Percentiles rank a stretch among this genome's conserved stretches.
Conservation (phyloP, 2,113 vertebrate genomes). For the Xerus inauris region DNA sequence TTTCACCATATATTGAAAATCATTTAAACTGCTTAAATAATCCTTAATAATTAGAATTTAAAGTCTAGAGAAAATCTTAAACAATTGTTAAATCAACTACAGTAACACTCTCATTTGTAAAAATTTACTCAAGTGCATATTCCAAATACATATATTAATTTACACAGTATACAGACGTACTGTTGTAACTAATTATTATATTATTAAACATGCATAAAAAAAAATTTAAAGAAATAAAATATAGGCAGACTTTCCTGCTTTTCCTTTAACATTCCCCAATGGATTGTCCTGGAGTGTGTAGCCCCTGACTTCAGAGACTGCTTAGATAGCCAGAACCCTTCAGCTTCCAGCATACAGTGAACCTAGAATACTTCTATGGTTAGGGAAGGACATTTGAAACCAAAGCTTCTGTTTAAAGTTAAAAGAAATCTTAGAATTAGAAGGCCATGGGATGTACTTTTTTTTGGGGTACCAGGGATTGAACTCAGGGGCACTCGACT, state of each 20-base stretch:
- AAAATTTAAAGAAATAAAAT: not conserved
- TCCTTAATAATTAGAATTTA: not conserved
- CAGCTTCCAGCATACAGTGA: not conserved
- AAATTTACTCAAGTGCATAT: not conserved
- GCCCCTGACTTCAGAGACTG: not conserved
- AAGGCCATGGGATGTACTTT: not conserved
- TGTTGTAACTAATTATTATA: not conserved
- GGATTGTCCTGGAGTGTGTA: not conserved
- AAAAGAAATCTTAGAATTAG: not conserved
- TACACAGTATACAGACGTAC: not conserved
- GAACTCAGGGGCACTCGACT: too few species aligned
- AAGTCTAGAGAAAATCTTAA: constrained; percentile 32
- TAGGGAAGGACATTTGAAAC: not conserved
- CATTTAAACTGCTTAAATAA: constrained; percentile 25
- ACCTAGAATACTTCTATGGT: not conserved
- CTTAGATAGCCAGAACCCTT: not conserved
- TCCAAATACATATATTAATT: not conserved
- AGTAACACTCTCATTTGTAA: not conserved
- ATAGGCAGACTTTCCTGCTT: not conserved
- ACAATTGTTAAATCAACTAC: not conserved
- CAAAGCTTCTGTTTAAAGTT: not conserved
- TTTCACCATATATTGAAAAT: not conserved
- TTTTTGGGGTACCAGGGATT: too few species aligned
- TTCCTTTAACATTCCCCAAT: not conserved
- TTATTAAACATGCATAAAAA: not conserved